Evolutionary conservation across 2,113 vertebrate genomes (phyloP).

Genomic region (Chlorocebus sabaeus): DNA sequence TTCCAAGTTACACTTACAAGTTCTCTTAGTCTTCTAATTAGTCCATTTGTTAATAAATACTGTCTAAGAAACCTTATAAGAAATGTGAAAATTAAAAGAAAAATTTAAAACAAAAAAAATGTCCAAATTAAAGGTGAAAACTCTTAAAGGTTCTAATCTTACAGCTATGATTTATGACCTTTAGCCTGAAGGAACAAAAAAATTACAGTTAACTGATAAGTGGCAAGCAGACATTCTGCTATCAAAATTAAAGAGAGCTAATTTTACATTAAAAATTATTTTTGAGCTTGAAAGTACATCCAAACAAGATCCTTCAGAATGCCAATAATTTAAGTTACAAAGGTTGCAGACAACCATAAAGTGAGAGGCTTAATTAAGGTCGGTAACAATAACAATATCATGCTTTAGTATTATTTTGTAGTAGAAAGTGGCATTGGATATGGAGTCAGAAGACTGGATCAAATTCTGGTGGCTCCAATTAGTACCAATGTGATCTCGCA

Average conservation of each 20-base stretch:
- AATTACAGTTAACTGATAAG: background rate
- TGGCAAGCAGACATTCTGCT: background rate
- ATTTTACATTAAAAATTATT: background rate
- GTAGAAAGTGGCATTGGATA: background rate
- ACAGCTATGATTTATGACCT: background rate
- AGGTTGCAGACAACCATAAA: background rate
- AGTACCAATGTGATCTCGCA: background rate
- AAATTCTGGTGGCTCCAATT: background rate
- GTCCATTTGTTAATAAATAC: background rate
- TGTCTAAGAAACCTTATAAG: background rate
- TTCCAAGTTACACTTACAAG: background rate
- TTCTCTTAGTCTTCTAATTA: background rate
- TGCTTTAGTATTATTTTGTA: background rate
- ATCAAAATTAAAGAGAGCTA: background rate
- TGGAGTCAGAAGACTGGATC: background rate
- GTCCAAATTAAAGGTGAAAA: slow-evolving; percentile 13
- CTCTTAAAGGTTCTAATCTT: background rate
- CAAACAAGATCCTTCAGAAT: background rate
- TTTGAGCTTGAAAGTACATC: background rate
- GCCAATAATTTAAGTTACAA: background rate
- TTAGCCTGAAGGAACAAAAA: background rate
- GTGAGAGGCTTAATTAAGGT: background rate
- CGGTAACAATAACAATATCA: background rate
- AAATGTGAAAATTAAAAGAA: background rate
- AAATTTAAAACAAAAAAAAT: background rate